These are phyloP conservation scores for Zoanthus sansibaricus DNA, from an alignment of 92 coral and sea anemone genomes.

Conservation along the genomic window DNA sequence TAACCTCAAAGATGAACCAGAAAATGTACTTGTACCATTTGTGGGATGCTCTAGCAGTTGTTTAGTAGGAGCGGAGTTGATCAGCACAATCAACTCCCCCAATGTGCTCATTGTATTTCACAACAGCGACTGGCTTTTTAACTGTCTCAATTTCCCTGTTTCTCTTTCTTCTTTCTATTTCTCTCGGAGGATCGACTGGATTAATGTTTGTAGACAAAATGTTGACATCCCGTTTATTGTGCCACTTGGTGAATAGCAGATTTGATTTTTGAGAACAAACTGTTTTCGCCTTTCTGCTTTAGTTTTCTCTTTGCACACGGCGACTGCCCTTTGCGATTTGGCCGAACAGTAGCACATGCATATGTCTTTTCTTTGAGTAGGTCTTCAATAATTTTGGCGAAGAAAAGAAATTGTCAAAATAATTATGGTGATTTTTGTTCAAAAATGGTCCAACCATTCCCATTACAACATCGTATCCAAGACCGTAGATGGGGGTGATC, in stretches of 20 bases:
- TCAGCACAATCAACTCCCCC: conserved; percentile 60
- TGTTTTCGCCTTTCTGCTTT: conserved; percentile 13
- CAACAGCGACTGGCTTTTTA: conserved; percentile 49
- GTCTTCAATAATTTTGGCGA: too few species aligned
- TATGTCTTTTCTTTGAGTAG: background rate
- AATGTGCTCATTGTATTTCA: conserved; percentile 59
- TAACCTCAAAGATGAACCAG: conserved; percentile 43
- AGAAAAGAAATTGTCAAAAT: too few species aligned
- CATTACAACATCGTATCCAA: too few species aligned
- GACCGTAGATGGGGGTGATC: too few species aligned
- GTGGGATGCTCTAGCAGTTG: conserved; percentile 28
- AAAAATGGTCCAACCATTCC: too few species aligned
- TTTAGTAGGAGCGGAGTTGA: conserved; percentile 47
- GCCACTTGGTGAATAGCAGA: conserved; percentile 14
- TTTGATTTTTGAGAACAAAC: conserved; percentile 38
- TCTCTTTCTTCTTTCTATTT: conserved; percentile 30
- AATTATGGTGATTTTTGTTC: too few species aligned
- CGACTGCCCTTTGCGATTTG: background rate
- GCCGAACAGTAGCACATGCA: conserved; percentile 13
- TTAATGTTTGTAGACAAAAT: conserved; percentile 17
- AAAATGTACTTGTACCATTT: conserved; percentile 41
- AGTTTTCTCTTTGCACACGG: conserved; percentile 4
- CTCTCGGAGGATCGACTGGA: conserved; percentile 28
- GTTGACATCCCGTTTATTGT: conserved; percentile 6
- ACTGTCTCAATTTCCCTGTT: conserved; percentile 42